Evolutionary conservation across 2,888 invertebrate species (phyloP).

Genomic region (Nymphalis c-album): DNA sequence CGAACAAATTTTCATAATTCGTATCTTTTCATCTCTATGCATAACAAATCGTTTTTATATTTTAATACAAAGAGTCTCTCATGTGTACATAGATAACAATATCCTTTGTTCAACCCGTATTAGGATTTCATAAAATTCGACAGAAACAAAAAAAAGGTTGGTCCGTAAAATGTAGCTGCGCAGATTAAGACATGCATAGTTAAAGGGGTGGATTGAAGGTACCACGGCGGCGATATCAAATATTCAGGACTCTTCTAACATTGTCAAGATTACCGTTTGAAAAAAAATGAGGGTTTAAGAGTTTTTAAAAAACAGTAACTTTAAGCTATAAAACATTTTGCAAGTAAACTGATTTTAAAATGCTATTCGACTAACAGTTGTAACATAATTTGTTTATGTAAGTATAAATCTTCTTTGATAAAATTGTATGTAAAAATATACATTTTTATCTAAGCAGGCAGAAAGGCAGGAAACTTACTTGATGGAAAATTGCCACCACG

Average conservation of each 20-base stretch:
- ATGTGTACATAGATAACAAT: not conserved
- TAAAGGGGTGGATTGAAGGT: conserved; percentile 49
- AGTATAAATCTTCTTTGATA: too few species aligned
- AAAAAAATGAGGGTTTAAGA: conserved; percentile 19
- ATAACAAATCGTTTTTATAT: too few species aligned
- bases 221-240: conserved; percentile 35
- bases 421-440: too few species aligned
- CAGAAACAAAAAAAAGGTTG: conserved; percentile 17
- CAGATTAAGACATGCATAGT: conserved; percentile 64
- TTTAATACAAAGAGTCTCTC: not conserved
- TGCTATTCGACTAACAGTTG: too few species aligned
- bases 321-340: conserved; percentile 3
- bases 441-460: too few species aligned
- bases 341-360: not conserved
- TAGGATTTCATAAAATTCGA: conserved; percentile 25
- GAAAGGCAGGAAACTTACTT: too few species aligned
- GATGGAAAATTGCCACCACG: too few species aligned
- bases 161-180: conserved; percentile 36
- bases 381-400: too few species aligned
- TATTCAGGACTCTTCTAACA: conserved; percentile 32
- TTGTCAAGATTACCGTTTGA: conserved; percentile 22
- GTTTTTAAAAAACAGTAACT: not conserved
- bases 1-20: too few species aligned
- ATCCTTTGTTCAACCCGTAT: conserved; percentile 13
- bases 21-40: too few species aligned